A percentile compares a stretch with the other conserved stretches of the same genome.
phyloP scores from a whole-genome alignment of 2,888 invertebrate species.

The Bruchidius siliquastri region DNA sequence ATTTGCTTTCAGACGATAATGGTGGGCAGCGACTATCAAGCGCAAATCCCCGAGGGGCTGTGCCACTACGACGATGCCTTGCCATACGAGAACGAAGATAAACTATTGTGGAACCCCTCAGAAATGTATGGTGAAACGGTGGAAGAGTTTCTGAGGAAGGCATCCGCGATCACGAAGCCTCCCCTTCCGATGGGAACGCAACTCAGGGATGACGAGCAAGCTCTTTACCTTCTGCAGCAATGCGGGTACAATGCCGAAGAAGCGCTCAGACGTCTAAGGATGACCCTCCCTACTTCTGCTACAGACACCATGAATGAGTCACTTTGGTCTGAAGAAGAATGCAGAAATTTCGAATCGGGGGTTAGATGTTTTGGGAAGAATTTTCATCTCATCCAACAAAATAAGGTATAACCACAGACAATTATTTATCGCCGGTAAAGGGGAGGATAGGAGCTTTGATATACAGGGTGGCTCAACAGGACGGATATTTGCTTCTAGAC shows the following conservation, averaged over 20 bases:
- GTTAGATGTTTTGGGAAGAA: slow-evolving; percentile 92
- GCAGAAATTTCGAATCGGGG: slow-evolving; percentile 93
- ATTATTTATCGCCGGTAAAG: too few relatives aligned
- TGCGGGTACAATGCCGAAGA: slow-evolving; percentile 95
- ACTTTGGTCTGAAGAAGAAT: slow-evolving; percentile 93
- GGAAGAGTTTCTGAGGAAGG: slow-evolving; percentile 73
- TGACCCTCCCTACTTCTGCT: slow-evolving; percentile 51
- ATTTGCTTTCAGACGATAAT: slow-evolving; percentile 66
- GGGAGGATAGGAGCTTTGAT: too few relatives aligned
- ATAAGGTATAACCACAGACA: slow-evolving; percentile 63
- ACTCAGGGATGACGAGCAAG: slow-evolving; percentile 83
- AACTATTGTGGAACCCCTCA: slow-evolving; percentile 88
- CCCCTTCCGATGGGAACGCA: slow-evolving; percentile 70
- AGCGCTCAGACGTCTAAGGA: slow-evolving; percentile 69
- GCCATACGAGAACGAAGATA: slow-evolving; percentile 93
- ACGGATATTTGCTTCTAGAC: too few relatives aligned
- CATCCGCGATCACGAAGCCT: slow-evolving; percentile 45
- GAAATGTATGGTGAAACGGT: slow-evolving; percentile 66
- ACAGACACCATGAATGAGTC: slow-evolving; percentile 67
- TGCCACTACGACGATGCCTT: slow-evolving; percentile 90
- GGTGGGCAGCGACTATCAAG: slow-evolving; percentile 93
- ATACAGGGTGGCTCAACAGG: too few relatives aligned
- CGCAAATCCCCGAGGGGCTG: slow-evolving; percentile 86
- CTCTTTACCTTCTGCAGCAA: slow-evolving; percentile 82
- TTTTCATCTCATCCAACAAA: slow-evolving; percentile 89